Evolutionary conservation across 2,888 invertebrate genomes (phyloP), one percentile per base, ranked within the genome.

Genomic region (Erannis defoliaria): DNA sequence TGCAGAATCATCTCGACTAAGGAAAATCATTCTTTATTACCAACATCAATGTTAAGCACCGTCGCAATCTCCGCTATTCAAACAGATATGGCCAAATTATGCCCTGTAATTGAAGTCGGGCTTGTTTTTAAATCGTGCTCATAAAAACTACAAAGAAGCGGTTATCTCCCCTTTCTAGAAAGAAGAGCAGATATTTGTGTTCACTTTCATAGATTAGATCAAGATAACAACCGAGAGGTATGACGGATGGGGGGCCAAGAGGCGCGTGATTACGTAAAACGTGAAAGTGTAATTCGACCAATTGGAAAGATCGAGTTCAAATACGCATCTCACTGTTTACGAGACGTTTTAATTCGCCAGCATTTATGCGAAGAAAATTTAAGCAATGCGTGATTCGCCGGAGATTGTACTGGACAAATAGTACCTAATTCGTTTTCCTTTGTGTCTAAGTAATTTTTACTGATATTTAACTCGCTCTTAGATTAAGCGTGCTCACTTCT

Each of bases 251-350:
- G 83, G 80, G 74, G 74, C 78, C 81, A 78, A 82, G 81, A 84
- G 81, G 84, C 81, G 81, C 81, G 82, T 82, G 82, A 84, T 88
- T 88, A 84, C 85, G 81, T 88, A 86, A 84, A 85, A 84, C 86
- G 87, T 84, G 88, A 88, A 88, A 88, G 88, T 88, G 82, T 84
- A 80, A 86, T 81, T 81, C 78, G 82, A 76, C 78, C 82, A 85
- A 86, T 86, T 84, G 82, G 72, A 84, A 84, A 81, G 80, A 83
- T 81, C 80, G 76, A 68, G 71, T 77, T 76, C 78, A 75, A 80
- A 79, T 80, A 78, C 74, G 72, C 72, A 77, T 76, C 74, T 73
- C 76, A 71, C 71, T 70, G 73, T 70, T 57, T 62, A 48, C 59
- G 45, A 62, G 57, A 66, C 65, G 61, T 70, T 82, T 74, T 69